A percentile compares a stretch with the other conserved stretches of the same genome.
Evolutionary conservation across 2,888 invertebrate genomes (phyloP).

Genomic region (Cacoxenus indagator): DNA sequence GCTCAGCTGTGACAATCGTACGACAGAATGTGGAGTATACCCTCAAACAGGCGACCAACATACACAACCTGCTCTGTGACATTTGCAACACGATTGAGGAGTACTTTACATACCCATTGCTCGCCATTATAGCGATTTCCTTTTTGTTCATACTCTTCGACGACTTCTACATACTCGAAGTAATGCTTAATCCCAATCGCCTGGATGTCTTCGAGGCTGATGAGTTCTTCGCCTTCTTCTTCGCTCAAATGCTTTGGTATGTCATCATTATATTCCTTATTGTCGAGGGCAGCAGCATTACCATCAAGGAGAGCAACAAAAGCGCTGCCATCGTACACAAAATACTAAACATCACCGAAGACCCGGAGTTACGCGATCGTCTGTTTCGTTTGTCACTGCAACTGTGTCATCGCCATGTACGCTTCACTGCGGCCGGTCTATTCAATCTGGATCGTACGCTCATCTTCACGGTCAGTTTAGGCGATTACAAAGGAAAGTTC

Average conservation of each 20-base stretch:
- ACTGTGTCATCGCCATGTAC: slow-evolving; percentile 64
- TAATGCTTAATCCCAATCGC: slow-evolving; percentile 60
- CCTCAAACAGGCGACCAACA: slow-evolving; percentile 63
- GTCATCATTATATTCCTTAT: slow-evolving; percentile 64
- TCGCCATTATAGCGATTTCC: slow-evolving; percentile 67
- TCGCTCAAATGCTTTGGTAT: slow-evolving; percentile 66
- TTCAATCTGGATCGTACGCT: slow-evolving; percentile 69
- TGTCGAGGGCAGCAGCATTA: slow-evolving; percentile 64
- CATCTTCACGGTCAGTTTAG: slow-evolving; percentile 65
- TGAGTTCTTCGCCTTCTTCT: slow-evolving; percentile 67
- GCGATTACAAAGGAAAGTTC: neutral
- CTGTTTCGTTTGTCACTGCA: slow-evolving; percentile 66
- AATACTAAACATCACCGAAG: slow-evolving; percentile 64
- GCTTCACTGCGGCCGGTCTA: slow-evolving; percentile 69
- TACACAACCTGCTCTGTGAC: slow-evolving; percentile 67
- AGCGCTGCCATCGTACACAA: slow-evolving; percentile 65
- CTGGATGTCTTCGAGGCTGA: slow-evolving; percentile 60
- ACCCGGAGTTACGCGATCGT: slow-evolving; percentile 60
- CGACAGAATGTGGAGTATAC: slow-evolving; percentile 60
- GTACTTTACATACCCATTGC: slow-evolving; percentile 65
- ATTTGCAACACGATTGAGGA: slow-evolving; percentile 66
- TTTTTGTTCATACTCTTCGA: slow-evolving; percentile 68
- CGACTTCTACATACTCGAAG: slow-evolving; percentile 67
- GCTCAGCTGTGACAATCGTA: slow-evolving; percentile 61
- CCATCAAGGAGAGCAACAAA: slow-evolving; percentile 59